Base-by-base conservation (phyloP, 2,113 vertebrate species). In the Pterophyllum scalare region DNA sequence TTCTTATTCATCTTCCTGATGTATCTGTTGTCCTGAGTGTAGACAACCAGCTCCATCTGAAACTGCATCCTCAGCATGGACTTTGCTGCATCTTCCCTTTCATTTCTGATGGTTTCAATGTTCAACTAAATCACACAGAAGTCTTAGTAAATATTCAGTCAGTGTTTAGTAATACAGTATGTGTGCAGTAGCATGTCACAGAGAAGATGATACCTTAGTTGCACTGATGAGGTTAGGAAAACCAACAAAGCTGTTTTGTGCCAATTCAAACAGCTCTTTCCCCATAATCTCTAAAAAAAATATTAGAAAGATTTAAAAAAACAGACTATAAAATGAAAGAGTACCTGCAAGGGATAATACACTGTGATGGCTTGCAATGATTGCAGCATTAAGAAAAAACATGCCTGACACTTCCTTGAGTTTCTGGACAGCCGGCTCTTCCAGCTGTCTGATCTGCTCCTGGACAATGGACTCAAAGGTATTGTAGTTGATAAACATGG, bases 11-110 rank as follows among this genome's bases (percentile, higher is more conserved):
- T 84, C 80, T 81, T 0, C 0, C 0, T 77, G 13, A 54, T 57
- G 82, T 97, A 97, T 11, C 83, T 57, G 2, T 77, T 58, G 78
- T 98, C 97, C 84, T 97, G 97, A 81, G 96, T 97, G 91, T 96
- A 97, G 14, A 97, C 75, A 0, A 96, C 85, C 62, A 90, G 87
- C 89, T 98, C 97, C 96, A 98, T 97, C 84, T 93, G 94, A 84
- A 98, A 97, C 87, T 98, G 96, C 1, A 87, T 92, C 40, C 77
- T 91, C 81, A 98, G 92, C 1, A 22, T 58, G 12, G 43, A 81
- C 85, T 96, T 95, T 0, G 96, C 96, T 7, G 61, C 62, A 0
- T 0, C 4, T 26, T 93, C 93, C 72, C 94, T 95, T 3, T 93
- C 72, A 2, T 83, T 70, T 59, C 52, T 93, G 11, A 97, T 95